Conservation (phyloP, 2,113 vertebrate genomes). For the Rhinoderma darwinii region DNA sequence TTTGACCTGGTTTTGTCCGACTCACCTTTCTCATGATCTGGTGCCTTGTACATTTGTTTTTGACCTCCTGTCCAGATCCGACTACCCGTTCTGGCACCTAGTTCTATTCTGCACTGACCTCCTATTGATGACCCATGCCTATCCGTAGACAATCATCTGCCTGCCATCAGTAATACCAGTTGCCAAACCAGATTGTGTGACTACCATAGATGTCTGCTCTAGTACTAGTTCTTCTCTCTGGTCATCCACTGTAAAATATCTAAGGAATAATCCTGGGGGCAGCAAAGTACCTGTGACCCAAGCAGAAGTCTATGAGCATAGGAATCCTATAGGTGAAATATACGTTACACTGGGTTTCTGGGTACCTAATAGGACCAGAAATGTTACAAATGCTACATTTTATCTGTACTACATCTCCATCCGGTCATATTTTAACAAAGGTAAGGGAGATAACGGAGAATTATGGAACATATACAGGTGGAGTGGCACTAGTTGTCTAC, state of each 20-base stretch:
- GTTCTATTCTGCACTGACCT: no score
- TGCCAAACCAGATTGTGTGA: not conserved
- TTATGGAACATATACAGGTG: not conserved
- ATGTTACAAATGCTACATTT: not conserved
- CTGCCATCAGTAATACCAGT: not conserved
- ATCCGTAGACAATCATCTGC: not conserved
- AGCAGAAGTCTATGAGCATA: not conserved
- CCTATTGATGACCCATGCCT: not conserved
- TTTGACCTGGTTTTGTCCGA: no score
- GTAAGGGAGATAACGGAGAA: no score
- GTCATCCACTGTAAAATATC: not conserved
- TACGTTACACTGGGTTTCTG: not conserved
- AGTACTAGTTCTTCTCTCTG: not conserved
- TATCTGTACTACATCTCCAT: not conserved
- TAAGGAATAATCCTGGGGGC: not conserved
- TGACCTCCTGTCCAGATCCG: not conserved
- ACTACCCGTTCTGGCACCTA: no score
- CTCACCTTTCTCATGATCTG: no score
- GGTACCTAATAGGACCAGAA: not conserved
- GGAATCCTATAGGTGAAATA: not conserved
- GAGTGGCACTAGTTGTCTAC: not conserved
- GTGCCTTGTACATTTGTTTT: no score
- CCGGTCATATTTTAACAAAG: no score
- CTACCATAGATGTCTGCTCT: not conserved
- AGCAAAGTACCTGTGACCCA: not conserved